These are phyloP conservation scores for Lasioglossum albipes DNA, from an alignment of 1,140 invertebrate species.

Conservation along the genomic window DNA sequence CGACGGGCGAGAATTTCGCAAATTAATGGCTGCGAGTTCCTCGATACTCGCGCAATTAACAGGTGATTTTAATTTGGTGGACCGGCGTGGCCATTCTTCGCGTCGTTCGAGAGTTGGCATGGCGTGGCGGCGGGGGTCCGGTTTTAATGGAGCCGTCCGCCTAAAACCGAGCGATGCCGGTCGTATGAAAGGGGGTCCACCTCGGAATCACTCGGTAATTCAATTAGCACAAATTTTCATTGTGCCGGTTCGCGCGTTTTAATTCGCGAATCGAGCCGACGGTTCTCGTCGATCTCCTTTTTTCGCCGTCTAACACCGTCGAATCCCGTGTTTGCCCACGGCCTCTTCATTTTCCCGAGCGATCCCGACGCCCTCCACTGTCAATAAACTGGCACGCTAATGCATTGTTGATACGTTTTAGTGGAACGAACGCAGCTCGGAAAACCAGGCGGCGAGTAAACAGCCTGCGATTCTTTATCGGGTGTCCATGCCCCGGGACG, in stretches of 20 bases:
- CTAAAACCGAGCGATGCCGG: slow-evolving; percentile 8
- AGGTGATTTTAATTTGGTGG: slow-evolving; percentile 39
- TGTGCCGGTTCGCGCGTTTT: slow-evolving; percentile 49
- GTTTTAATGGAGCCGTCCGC: slow-evolving; percentile 32
- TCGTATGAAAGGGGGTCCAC: neutral
- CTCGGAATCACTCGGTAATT: slow-evolving; percentile 8
- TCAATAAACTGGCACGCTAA: neutral
- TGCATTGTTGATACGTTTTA: slow-evolving; percentile 1
- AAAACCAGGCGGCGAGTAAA: neutral
- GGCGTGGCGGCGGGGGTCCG: too few relatives aligned
- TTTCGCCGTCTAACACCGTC: slow-evolving; percentile 20
- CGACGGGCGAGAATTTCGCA: neutral
- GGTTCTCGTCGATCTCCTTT: slow-evolving; percentile 8
- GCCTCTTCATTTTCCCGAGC: slow-evolving; percentile 18
- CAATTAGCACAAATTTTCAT: slow-evolving; percentile 45
- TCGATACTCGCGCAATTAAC: slow-evolving; percentile 44
- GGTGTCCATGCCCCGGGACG: neutral
- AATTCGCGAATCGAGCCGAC: slow-evolving; percentile 22
- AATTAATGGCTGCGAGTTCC: slow-evolving; percentile 5
- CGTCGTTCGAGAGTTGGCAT: neutral
- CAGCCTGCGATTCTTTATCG: neutral
- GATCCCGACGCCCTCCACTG: neutral
- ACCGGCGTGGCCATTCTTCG: neutral
- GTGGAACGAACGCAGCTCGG: neutral
- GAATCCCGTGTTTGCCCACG: slow-evolving; percentile 27